Evolutionary conservation across 2,113 vertebrate species (phyloP).

Genomic region (Mixornis gularis): DNA sequence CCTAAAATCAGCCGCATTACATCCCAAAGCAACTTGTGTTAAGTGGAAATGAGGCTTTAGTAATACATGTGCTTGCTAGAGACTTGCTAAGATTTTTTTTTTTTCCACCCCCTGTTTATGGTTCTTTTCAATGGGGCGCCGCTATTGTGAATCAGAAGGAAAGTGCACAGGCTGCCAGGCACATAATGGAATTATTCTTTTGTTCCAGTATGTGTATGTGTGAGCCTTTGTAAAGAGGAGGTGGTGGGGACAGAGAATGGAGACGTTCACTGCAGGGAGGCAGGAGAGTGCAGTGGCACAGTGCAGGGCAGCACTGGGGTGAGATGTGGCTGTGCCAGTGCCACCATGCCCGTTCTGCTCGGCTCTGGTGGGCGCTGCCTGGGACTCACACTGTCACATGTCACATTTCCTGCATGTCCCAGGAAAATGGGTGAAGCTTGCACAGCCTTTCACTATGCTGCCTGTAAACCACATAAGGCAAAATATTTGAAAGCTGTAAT

Average conservation of each 20-base stretch:
- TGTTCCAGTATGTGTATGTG: background rate
- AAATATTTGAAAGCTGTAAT: background rate
- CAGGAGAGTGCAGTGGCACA: background rate
- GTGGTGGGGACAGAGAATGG: background rate
- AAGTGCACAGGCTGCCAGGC: background rate
- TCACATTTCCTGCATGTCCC: background rate
- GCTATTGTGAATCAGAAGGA: background rate
- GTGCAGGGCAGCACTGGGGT: background rate
- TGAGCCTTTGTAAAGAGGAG: slow-evolving; percentile 28
- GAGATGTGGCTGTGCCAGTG: background rate
- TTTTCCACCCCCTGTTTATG: background rate
- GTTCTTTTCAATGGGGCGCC: background rate
- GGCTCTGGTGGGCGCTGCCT: background rate
- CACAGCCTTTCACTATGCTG: background rate
- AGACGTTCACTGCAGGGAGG: background rate
- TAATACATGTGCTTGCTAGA: background rate
- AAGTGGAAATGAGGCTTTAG: slow-evolving; percentile 28
- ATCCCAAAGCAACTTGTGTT: slow-evolving; percentile 26
- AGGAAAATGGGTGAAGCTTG: background rate
- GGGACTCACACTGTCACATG: background rate
- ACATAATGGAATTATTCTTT: slow-evolving; percentile 4
- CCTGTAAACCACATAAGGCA: background rate
- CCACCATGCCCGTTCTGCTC: background rate
- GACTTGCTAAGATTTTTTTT: background rate
- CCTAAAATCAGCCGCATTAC: slow-evolving; percentile 1